Conservation (phyloP, 2,113 vertebrate genomes). For the Terrapene triunguis region DNA sequence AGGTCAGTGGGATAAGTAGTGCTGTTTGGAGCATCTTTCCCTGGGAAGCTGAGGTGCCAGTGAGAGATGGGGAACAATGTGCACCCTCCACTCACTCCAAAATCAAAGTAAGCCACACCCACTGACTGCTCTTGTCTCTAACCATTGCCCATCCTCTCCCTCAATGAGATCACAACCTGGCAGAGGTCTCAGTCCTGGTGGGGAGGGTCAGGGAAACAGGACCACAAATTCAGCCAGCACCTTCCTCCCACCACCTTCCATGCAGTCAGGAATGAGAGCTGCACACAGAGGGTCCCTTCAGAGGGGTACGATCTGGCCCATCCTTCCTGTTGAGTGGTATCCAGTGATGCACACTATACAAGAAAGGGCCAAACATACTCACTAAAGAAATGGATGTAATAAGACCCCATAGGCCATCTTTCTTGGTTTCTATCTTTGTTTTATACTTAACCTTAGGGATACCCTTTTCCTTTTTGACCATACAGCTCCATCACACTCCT, state of each 20-base stretch:
- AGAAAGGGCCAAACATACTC: background rate
- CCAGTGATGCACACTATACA: background rate
- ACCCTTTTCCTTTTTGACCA: background rate
- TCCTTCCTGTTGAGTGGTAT: background rate
- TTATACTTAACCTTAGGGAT: background rate
- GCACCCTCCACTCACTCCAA: too few species aligned
- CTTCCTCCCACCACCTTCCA: background rate
- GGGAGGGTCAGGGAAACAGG: background rate
- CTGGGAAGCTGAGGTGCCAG: too few species aligned
- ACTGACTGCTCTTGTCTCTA: too few species aligned
- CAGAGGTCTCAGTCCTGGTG: too few species aligned
- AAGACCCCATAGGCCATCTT: background rate
- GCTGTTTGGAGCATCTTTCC: too few species aligned
- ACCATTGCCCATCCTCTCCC: too few species aligned
- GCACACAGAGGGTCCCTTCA: background rate
- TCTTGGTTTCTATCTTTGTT: background rate
- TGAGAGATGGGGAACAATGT: too few species aligned
- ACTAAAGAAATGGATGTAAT: background rate
- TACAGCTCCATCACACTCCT: background rate
- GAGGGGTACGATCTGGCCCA: background rate
- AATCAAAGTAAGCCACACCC: too few species aligned
- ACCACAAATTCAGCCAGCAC: background rate
- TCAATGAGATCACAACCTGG: too few species aligned
- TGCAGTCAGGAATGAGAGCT: background rate
- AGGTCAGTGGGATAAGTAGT: too few species aligned